Percentiles rank a stretch among this genome's conserved stretches.
These are phyloP conservation scores for Bolborhynchus lineola DNA, from an alignment of 2,113 vertebrate genomes.

Conservation along the genomic window DNA sequence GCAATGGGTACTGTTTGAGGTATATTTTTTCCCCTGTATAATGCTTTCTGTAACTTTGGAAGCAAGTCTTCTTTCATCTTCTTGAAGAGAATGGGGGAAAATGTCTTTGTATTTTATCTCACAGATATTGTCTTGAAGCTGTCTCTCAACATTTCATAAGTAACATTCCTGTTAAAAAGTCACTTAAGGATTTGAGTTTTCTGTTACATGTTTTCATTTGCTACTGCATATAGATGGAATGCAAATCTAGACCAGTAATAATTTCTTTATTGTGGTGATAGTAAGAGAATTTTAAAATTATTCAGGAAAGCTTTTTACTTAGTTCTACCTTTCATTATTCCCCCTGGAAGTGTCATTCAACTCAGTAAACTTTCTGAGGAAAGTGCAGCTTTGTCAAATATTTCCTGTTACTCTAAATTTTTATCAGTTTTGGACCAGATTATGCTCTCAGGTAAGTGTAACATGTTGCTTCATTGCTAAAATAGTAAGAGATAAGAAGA, in stretches of 20 bases:
- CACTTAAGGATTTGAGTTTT: neutral
- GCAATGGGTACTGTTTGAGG: fast-evolving
- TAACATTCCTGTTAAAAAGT: neutral
- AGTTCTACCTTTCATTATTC: neutral
- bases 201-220: neutral
- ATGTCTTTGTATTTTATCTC: neutral
- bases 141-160: neutral
- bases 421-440: neutral
- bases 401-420: neutral
- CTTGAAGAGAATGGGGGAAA: fast-evolving
- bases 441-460: neutral
- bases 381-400: neutral
- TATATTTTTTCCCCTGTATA: fast-evolving
- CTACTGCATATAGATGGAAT: neutral
- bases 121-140: neutral
- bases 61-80: neutral
- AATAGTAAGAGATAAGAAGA: neutral
- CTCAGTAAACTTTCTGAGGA: neutral
- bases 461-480: neutral
- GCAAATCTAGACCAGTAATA: neutral
- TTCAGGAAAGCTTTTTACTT: neutral
- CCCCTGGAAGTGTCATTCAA: neutral
- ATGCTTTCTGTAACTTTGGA: neutral
- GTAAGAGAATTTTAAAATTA: neutral
- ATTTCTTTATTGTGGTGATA: neutral